These are phyloP conservation scores for Lagodon rhomboides DNA, from an alignment of 2,797 vertebrate genomes.

Conservation along the genomic window DNA sequence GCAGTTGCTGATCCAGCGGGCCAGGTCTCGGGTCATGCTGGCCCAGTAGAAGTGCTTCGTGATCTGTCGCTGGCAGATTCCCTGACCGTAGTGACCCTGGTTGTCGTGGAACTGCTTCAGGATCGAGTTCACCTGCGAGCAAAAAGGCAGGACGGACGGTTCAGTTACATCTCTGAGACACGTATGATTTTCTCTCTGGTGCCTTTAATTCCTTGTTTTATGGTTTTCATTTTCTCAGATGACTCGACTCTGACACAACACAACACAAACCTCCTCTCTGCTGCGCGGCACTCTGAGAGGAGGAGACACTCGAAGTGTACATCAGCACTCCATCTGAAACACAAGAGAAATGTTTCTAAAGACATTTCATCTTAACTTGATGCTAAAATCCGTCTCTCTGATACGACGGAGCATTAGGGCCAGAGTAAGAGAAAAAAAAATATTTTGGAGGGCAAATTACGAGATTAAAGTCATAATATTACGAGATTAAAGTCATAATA, in stretches of 20 bases:
- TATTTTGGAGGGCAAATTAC: too few relatives aligned
- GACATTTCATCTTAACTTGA: not conserved
- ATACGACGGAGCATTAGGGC: too few relatives aligned
- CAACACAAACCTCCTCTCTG: constrained; percentile 68
- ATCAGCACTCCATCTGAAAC: constrained; percentile 76
- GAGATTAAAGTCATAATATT: too few relatives aligned
- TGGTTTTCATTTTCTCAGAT: too few relatives aligned
- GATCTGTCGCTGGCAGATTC: constrained; percentile 67
- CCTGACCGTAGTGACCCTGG: constrained; percentile 72
- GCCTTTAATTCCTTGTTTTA: too few relatives aligned
- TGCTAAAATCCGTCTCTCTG: too few relatives aligned
- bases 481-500: too few relatives aligned
- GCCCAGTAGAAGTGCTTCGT: constrained; percentile 75
- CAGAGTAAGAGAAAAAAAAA: too few relatives aligned
- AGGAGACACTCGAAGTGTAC: constrained; percentile 64
- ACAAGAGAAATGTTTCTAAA: not conserved
- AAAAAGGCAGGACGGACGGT: not conserved
- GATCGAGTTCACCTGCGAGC: constrained; percentile 69
- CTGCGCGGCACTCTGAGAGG: constrained; percentile 75
- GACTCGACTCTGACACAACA: not conserved
- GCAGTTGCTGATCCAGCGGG: constrained; percentile 77
- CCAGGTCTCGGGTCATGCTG: constrained; percentile 73
- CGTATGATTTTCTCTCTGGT: not conserved
- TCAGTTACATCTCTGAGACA: not conserved
- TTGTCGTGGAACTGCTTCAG: constrained; percentile 77